Percentiles rank a stretch among this genome's conserved stretches.
These are phyloP conservation scores for Nestor notabilis DNA, from an alignment of 2,113 vertebrate genomes.

Conservation along the genomic window DNA sequence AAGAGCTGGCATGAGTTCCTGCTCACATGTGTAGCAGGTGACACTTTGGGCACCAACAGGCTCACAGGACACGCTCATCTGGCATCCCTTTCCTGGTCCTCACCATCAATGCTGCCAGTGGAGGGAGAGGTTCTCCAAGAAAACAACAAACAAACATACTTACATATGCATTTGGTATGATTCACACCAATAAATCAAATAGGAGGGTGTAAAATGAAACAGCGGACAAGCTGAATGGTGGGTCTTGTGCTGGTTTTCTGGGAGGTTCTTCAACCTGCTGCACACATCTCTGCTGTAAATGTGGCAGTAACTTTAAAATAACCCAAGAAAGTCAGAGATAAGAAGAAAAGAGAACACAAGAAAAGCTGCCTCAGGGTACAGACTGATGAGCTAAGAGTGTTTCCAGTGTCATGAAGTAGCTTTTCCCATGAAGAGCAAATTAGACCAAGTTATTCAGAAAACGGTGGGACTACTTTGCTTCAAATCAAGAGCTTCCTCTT, in stretches of 20 bases:
- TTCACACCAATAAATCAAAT: background rate
- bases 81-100: background rate
- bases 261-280: background rate
- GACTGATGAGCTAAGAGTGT: background rate
- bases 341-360: background rate
- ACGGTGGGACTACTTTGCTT: background rate
- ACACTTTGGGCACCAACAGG: fast-evolving
- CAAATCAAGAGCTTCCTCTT: background rate
- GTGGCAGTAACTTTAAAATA: background rate
- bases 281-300: background rate
- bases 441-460: background rate
- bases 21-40: background rate
- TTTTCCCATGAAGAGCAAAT: background rate
- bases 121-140: background rate
- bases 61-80: background rate
- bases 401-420: background rate
- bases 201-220: background rate
- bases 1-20: background rate
- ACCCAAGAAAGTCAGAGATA: background rate
- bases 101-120: background rate
- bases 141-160: background rate
- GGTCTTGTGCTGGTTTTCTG: background rate
- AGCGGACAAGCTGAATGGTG: background rate
- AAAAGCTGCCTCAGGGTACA: background rate
- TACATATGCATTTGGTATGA: background rate